Conservation (phyloP, 2,797 vertebrate species). For the Ctenopoma multispine region DNA sequence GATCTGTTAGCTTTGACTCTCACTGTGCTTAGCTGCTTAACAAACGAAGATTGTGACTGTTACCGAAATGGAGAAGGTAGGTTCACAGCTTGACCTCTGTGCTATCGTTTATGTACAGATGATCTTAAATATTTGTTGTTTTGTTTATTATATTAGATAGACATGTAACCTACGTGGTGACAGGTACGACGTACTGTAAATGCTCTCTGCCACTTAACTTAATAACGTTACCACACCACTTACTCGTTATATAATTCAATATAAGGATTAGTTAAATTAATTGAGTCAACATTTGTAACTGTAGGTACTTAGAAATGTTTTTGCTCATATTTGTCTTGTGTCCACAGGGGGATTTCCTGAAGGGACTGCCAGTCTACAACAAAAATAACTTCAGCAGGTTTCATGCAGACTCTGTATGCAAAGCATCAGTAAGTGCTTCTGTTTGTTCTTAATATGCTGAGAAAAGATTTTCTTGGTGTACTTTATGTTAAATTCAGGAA, state of each 20-base stretch:
- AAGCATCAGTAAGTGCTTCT: conserved; percentile 91
- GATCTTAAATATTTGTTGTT: no score
- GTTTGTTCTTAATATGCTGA: neutral
- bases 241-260: neutral
- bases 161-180: neutral
- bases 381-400: conserved; percentile 97
- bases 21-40: neutral
- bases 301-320: neutral
- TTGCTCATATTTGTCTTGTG: conserved; percentile 5
- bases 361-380: conserved; percentile 96
- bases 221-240: neutral
- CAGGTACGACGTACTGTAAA: neutral
- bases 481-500: neutral
- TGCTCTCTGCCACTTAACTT: neutral
- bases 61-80: conserved; percentile 78
- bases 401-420: conserved; percentile 96
- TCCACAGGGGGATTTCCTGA: conserved; percentile 93
- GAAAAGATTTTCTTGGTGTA: neutral
- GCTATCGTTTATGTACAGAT: neutral
- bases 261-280: fast-evolving
- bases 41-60: neutral
- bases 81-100: neutral
- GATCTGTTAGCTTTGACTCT: conserved; percentile 22
- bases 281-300: neutral
- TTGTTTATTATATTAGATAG: neutral